Conservation (phyloP, 2,113 vertebrate species). For the Etia nguti region DNA sequence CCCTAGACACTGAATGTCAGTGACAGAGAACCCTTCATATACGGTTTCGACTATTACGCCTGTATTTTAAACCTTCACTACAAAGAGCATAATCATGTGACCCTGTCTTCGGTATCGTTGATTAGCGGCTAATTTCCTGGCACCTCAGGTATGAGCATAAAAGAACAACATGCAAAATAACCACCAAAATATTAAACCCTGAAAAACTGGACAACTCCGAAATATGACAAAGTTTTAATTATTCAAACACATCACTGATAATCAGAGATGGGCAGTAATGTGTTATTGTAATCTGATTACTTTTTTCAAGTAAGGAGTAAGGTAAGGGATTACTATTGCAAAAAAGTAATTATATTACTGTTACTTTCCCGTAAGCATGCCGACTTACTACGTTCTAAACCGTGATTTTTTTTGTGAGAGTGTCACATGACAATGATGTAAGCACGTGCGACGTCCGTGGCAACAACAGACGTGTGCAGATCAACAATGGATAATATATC, state of each 20-base stretch:
- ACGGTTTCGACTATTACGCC: accelerated
- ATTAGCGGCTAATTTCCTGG: background rate
- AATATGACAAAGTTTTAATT: background rate
- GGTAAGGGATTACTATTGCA: background rate
- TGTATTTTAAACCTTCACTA: background rate
- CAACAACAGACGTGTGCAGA: background rate
- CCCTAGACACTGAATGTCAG: background rate
- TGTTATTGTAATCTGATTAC: background rate
- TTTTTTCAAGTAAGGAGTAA: background rate
- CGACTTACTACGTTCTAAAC: background rate
- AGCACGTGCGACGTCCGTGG: accelerated
- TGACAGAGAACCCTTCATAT: background rate
- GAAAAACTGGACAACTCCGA: background rate
- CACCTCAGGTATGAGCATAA: background rate
- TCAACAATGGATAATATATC: background rate
- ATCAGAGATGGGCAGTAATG: background rate
- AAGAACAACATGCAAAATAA: background rate
- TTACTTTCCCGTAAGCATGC: background rate
- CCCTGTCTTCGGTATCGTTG: background rate
- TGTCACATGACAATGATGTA: background rate
- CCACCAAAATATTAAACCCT: background rate
- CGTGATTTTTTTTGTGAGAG: background rate
- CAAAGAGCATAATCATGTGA: background rate
- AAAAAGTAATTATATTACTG: background rate
- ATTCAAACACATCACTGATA: background rate